Evolutionary conservation across 2,113 vertebrate genomes (phyloP).

Genomic region (Bambusicola thoracicus): DNA sequence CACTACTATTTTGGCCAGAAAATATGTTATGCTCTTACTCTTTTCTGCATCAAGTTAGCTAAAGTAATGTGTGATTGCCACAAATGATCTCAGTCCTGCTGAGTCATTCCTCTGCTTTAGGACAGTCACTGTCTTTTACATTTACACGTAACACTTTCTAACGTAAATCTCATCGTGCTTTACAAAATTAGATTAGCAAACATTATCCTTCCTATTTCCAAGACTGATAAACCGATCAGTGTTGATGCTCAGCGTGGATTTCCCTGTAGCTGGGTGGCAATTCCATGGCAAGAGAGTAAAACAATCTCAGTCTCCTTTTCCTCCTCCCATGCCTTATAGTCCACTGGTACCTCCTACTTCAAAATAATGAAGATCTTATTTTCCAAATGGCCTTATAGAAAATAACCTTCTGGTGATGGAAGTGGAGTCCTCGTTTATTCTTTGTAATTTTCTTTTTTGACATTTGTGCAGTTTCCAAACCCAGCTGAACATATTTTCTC

Average conservation of each 20-base stretch:
- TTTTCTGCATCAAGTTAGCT: constrained; percentile 35
- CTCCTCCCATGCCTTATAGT: not conserved
- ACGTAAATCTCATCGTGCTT: not conserved
- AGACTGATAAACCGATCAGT: not conserved
- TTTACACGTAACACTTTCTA: not conserved
- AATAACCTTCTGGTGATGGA: not conserved
- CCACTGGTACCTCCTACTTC: not conserved
- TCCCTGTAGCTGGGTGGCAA: not conserved
- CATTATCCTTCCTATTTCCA: not conserved
- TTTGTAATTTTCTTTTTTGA: not conserved
- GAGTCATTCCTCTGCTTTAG: not conserved
- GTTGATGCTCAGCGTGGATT: not conserved
- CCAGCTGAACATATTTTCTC: not conserved
- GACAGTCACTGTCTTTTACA: not conserved
- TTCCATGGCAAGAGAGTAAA: not conserved
- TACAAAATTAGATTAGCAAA: not conserved
- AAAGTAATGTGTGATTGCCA: constrained; percentile 36
- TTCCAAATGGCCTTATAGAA: not conserved
- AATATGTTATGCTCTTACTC: constrained; percentile 41
- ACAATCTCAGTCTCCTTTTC: not conserved
- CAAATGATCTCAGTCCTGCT: constrained; percentile 46
- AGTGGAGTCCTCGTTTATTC: not conserved
- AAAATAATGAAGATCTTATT: not conserved
- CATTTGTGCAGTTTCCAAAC: not conserved
- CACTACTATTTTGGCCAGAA: constrained; percentile 16